Base-by-base conservation (phyloP, 2,797 vertebrate genomes). In the Lacerta bilineata region DNA sequence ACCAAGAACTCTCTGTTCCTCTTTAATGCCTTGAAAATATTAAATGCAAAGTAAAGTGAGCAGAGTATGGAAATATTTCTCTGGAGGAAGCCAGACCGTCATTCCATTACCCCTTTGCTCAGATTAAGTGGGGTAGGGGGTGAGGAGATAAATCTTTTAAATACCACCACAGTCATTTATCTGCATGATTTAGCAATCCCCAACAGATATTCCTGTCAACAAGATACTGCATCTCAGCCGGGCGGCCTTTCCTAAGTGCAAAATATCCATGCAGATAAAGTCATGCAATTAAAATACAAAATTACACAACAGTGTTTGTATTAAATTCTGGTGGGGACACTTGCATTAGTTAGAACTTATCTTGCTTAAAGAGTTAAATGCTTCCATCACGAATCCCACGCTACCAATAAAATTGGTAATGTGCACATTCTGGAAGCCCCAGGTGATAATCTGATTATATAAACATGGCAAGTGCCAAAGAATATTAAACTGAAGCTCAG, bases 361-460 rank as follows among this genome's bases (percentile, higher is more conserved):
- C 55, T 74, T 81, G 33, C 50, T 81, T 74, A 84, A 83, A 84
- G 59, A 41, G 41, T 85, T 89, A 76, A 81, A 85, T 71, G 27
- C 8, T 72, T 85, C 39, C 41, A 27, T 13, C 7, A 2, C 29
- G 23, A 75, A 66, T 36, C 69, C 43, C 68, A 80, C 29, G 39
- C 29, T 76, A 59, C 10, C 61, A 76, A 50, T 76, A 50, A 75
- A 81, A 81, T 68, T 80, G 41, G 41, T 75, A 68, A 76, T 81
- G 78, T 76, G 61, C 43, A 85, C 20, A 69, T 82, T 86, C 61
- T 59, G 43, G 61, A 81, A 81, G 76, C 66, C 7, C 46, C 68
- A 41, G 55, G 71, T 75, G 72, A 85, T 85, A 68, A 75, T 89
- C 25, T 88, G 87, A 85, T 89, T 86, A 82, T 86, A 82, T 86